Base-by-base conservation (phyloP, 1,140 invertebrate genomes). In the Lordiphosa collinella region DNA sequence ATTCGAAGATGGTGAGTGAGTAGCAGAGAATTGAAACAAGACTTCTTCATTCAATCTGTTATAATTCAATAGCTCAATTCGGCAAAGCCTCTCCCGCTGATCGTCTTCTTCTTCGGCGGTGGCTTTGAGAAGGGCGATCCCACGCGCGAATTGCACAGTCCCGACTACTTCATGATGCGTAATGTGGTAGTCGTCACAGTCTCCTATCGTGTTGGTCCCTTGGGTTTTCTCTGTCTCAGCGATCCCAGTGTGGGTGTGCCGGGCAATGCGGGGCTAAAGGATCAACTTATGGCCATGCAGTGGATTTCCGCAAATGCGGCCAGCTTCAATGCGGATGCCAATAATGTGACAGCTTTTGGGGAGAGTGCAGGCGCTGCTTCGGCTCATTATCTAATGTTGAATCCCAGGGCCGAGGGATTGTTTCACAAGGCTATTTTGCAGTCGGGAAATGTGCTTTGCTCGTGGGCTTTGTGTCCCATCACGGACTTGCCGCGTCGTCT, bases 31-130 rank as follows among this genome's bases (percentile, higher is more conserved):
- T n/a, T n/a, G n/a, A n/a, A n/a, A n/a, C n/a, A n/a, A n/a, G n/a
- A n/a, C n/a, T n/a, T n/a, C n/a, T n/a, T n/a, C n/a, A n/a, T n/a
- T n/a, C n/a, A n/a, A n/a, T n/a, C n/a, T n/a, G n/a, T n/a, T n/a
- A n/a, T n/a, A n/a, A n/a, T n/a, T n/a, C n/a, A n/a, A n/a, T n/a
- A n/a, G 86, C 25, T 88, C 0, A 38, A 49, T 2, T 60, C 73
- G 0, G 32, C 47, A 0, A 54, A 52, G 3, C 74, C 61, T 0
- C 25, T 84, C 6, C 87, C 87, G 1, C 25, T 88, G 38, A 74
- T 89, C 13, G 67, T 87, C 1, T 88, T 68, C 80, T 90, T 95
- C 10, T 93, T 94, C 84, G 94, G 94, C 35, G 94, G 94, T 53
- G 90, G 90, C 22, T 93, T 94, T 62, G 90, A 90, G 57, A 70